These are phyloP conservation scores for Melanerpes aurifrons DNA, from an alignment of 2,113 vertebrate species.

Conservation along the genomic window DNA sequence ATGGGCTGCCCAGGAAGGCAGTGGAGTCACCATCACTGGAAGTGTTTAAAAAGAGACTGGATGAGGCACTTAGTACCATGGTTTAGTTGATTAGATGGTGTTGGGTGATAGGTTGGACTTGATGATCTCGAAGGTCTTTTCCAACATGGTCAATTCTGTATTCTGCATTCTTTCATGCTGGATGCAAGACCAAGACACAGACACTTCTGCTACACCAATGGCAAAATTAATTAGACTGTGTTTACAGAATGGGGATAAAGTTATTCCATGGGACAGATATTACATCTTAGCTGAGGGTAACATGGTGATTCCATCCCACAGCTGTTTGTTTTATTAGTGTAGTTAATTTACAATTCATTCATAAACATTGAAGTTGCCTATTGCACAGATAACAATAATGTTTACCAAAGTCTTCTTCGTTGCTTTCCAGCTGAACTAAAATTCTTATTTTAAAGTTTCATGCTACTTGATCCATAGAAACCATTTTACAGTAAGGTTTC, in stretches of 20 bases:
- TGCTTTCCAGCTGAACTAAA: constrained; percentile 50
- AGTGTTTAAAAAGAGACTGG: too few relatives aligned
- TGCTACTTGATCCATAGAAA: constrained; percentile 45
- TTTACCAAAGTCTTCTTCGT: constrained; percentile 39
- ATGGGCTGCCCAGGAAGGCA: too few relatives aligned
- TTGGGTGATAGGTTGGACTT: too few relatives aligned
- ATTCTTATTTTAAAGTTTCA: constrained; percentile 44
- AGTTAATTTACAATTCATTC: constrained; percentile 28
- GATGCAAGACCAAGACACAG: not conserved
- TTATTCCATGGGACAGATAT: not conserved
- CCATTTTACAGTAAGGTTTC: constrained; percentile 53
- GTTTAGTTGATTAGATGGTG: too few relatives aligned
- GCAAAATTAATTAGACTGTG: not conserved
- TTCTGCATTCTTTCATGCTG: not conserved
- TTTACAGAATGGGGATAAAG: not conserved
- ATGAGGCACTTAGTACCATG: too few relatives aligned
- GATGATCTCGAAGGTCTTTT: too few relatives aligned
- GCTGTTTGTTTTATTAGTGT: constrained; percentile 21
- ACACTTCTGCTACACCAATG: not conserved
- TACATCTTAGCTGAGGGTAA: not conserved
- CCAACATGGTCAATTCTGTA: too few relatives aligned
- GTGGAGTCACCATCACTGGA: too few relatives aligned
- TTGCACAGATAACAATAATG: constrained; percentile 38
- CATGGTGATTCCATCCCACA: not conserved
- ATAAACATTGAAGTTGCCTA: constrained; percentile 28